Percentiles rank a stretch among this genome's conserved stretches.
Conservation (phyloP, 2,888 invertebrate species). For the Smittia sp. region DNA sequence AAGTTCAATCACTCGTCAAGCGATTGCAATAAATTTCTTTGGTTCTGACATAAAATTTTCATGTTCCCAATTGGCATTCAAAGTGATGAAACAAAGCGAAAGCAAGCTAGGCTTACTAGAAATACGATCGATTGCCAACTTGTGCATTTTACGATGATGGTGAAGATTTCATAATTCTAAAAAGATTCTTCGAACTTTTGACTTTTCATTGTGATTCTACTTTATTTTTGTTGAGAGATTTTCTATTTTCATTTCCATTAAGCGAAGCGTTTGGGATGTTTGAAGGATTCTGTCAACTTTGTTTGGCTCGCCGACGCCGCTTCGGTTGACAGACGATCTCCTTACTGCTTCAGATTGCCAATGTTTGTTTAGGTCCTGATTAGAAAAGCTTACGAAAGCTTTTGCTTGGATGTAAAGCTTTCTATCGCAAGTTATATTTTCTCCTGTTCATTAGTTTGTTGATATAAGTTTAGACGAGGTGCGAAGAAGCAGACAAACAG, state of each 20-base stretch:
- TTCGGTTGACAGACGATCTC: no score
- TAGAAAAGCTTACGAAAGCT: no score
- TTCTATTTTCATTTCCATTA: no score
- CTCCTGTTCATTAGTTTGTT: neutral
- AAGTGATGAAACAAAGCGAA: no score
- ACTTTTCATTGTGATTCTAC: neutral
- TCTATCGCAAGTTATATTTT: neutral
- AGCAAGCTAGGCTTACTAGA: neutral
- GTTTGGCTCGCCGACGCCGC: no score
- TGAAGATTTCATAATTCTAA: neutral
- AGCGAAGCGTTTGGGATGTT: no score
- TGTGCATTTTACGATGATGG: neutral
- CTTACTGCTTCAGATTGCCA: no score
- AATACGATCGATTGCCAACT: neutral
- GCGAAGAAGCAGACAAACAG: constrained; percentile 6
- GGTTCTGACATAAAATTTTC: neutral
- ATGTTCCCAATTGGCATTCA: neutral
- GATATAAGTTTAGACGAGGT: neutral
- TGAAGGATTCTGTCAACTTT: no score
- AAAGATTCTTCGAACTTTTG: neutral
- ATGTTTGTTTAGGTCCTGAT: no score
- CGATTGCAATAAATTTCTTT: neutral
- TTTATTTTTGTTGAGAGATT: no score
- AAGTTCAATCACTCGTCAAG: neutral
- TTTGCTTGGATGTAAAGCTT: neutral